Evolutionary conservation across 2,888 invertebrate species (phyloP).

Genomic region (Rhagonycha fulva): DNA sequence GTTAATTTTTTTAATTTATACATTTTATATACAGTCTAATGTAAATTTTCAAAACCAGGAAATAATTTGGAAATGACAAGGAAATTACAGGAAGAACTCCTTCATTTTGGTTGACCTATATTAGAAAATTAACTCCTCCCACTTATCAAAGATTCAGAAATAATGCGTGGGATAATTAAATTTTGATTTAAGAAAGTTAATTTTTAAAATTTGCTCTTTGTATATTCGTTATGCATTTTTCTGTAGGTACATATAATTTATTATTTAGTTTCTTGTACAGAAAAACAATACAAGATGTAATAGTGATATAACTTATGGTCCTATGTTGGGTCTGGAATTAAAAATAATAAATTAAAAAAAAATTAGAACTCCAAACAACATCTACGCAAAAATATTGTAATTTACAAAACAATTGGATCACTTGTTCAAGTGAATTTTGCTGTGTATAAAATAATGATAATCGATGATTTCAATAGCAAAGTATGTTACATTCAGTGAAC

Average conservation of each 20-base stretch:
- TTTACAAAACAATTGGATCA: neutral
- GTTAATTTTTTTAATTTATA: neutral
- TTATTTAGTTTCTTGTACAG: too few species aligned
- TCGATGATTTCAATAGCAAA: neutral
- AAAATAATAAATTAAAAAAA: too few species aligned
- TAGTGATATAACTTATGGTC: too few species aligned
- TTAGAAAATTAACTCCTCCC: neutral
- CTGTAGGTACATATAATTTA: too few species aligned
- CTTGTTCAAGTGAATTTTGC: too few species aligned
- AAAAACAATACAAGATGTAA: too few species aligned
- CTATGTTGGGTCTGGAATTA: too few species aligned
- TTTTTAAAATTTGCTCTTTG: neutral
- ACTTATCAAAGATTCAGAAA: neutral
- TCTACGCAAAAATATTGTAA: neutral
- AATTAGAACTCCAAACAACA: too few species aligned
- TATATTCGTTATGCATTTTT: too few species aligned
- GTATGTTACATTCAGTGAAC: neutral
- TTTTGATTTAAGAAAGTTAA: neutral
- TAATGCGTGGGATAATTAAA: neutral
- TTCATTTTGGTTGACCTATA: neutral
- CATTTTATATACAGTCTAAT: neutral
- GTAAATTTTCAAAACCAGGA: neutral
- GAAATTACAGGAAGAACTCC: neutral
- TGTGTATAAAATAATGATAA: neutral
- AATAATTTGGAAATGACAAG: neutral